These are phyloP conservation scores for Acromyrmex heyeri DNA, from an alignment of 1,140 invertebrate genomes.

Conservation along the genomic window DNA sequence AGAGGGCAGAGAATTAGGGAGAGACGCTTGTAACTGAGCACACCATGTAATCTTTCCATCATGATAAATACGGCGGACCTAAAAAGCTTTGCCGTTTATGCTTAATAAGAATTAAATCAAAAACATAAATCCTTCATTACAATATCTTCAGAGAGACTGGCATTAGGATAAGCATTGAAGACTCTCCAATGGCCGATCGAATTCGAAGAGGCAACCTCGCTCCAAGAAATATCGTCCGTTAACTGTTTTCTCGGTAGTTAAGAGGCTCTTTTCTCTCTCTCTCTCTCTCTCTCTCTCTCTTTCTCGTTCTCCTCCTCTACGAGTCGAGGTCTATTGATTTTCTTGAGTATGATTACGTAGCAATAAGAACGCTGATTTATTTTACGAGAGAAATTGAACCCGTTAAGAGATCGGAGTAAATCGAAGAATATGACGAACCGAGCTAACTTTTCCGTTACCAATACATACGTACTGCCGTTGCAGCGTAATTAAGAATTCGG, in stretches of 20 bases:
- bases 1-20: too few relatives aligned
- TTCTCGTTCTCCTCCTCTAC: conserved; percentile 16
- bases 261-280: conserved; percentile 43
- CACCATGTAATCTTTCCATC: too few relatives aligned
- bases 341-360: conserved; percentile 64
- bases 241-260: conserved; percentile 68
- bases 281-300: conserved; percentile 20
- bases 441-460: conserved; percentile 24
- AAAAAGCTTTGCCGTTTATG: conserved; percentile 9
- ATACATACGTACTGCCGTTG: not conserved
- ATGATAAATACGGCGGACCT: too few relatives aligned
- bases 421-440: conserved; percentile 29
- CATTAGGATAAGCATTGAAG: conserved; percentile 19
- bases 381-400: conserved; percentile 47
- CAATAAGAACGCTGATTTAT: conserved; percentile 61
- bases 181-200: conserved; percentile 29
- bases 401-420: conserved; percentile 43
- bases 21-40: too few relatives aligned
- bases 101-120: conserved; percentile 66
- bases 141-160: conserved; percentile 40
- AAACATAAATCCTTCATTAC: conserved; percentile 64
- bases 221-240: conserved; percentile 68
- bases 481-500: conserved; percentile 30
- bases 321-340: conserved; percentile 70
- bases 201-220: conserved; percentile 2